phyloP scores from a whole-genome alignment of 1,140 invertebrate genomes.

The Anagrus nilaparvatae region DNA sequence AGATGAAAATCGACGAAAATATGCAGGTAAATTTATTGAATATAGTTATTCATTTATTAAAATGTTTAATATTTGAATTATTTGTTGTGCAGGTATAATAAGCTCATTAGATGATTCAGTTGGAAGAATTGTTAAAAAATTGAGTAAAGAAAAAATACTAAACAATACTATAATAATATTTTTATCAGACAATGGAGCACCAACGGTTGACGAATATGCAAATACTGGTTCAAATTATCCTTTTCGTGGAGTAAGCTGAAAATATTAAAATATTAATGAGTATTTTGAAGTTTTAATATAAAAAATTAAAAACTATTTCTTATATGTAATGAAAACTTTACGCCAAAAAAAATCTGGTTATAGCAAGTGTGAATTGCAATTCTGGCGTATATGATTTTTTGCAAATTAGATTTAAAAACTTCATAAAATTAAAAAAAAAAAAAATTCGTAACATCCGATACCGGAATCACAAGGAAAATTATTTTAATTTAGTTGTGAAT shows the following conservation, averaged over 20 bases:
- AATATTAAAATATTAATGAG: too few relatives aligned
- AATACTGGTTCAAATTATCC: conserved; percentile 63
- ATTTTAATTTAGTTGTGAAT: too few relatives aligned
- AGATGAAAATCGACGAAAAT: conserved; percentile 44
- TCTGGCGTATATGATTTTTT: too few relatives aligned
- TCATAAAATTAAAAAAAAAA: too few relatives aligned
- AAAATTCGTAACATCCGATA: too few relatives aligned
- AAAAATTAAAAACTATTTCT: too few relatives aligned
- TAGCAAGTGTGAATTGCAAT: too few relatives aligned
- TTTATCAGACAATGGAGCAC: conserved; percentile 59
- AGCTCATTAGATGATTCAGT: conserved; percentile 55
- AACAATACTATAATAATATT: conserved; percentile 64
- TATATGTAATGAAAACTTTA: too few relatives aligned
- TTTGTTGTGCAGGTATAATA: conserved; percentile 46
- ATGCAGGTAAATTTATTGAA: conserved; percentile 39
- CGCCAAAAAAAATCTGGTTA: too few relatives aligned
- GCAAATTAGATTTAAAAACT: too few relatives aligned
- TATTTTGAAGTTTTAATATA: too few relatives aligned
- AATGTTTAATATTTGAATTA: not conserved
- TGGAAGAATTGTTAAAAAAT: conserved; percentile 45
- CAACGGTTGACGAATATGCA: conserved; percentile 43
- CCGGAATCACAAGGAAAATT: too few relatives aligned
- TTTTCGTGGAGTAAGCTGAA: conserved; percentile 49
- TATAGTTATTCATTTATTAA: not conserved
- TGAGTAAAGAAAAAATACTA: conserved; percentile 42